Base-by-base conservation (phyloP, 2,888 invertebrate genomes). In the Steinernema carpocapsae region DNA sequence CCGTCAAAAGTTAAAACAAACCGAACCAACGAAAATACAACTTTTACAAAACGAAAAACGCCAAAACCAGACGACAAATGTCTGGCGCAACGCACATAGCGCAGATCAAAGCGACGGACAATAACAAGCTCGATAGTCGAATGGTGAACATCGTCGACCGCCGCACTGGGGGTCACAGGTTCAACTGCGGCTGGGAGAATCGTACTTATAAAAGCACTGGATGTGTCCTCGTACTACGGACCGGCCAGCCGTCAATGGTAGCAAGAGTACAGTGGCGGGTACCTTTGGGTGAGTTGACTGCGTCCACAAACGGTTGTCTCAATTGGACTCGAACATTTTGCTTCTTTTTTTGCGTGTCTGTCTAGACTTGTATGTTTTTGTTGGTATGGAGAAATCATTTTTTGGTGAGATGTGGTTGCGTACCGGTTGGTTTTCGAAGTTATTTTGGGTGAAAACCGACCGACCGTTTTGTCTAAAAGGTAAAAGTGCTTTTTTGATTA, bases 191-290 rank as follows among this genome's bases (percentile, higher is more conserved):
- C 17, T 26, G n/a, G 56, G 6, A 3, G 26, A 6, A 22, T 12
- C 24, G 24, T 56, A 22, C 56, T 56, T 56, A 22, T 24, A 56
- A 56, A 56, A 56, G 56, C 56, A 56, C 56, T 56, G 56, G 56
- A 56, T 56, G 56, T 26, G 56, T 56, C 56, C 56, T 26, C 26
- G 6, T 4, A 56, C 56, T 56, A n/a, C 56, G 56, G 56, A 56
- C 56, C 56, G 26, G 26, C 56, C 56, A 56, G 56, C 56, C 56
- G 56, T 56, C 56, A 56, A 56, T 7, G 56, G 56, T 56, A 56
- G 56, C 56, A 26, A 56, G 56, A 56, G 26, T 4, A 56, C 22
- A 56, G 56, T 26, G 43, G 14, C 14, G 56, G 56, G 56, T 56
- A 56, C 56, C 56, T 19, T 56, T 56, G 56, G 56, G 56, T 56